These are phyloP conservation scores for Siderastrea siderea DNA, from an alignment of 92 coral and sea anemone genomes.

Conservation along the genomic window DNA sequence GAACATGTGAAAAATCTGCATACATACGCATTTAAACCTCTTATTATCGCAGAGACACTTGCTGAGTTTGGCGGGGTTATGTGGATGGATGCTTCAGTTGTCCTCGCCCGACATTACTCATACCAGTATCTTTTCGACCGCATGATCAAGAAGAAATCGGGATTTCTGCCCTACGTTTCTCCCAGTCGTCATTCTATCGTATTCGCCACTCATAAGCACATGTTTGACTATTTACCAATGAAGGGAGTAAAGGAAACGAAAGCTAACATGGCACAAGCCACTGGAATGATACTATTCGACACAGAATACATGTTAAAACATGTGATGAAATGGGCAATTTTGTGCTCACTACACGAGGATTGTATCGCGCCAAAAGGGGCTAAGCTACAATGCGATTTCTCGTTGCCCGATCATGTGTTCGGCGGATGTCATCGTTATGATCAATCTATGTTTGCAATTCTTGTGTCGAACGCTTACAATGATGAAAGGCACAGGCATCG, in stretches of 20 bases:
- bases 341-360: too few species aligned
- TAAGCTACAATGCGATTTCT: too few species aligned
- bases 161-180: not conserved
- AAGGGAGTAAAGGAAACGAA: not conserved
- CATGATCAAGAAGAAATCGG: not conserved
- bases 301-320: not conserved
- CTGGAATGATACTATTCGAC: not conserved
- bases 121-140: not conserved
- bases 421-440: too few species aligned
- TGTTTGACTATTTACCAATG: slow-evolving; percentile 16
- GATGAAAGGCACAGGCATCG: not conserved
- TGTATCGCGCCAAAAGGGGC: too few species aligned
- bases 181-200: not conserved
- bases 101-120: not conserved
- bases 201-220: not conserved
- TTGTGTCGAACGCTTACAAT: not conserved
- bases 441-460: too few species aligned
- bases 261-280: not conserved
- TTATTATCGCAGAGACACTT: not conserved
- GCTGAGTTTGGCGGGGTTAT: slow-evolving; percentile 17
- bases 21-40: slow-evolving; percentile 10
- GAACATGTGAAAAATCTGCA: slow-evolving; percentile 2
- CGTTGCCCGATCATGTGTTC: too few species aligned
- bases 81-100: slow-evolving; percentile 13
- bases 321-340: not conserved